Conservation (phyloP, 2,888 invertebrate species). For the Gasteruption jaculator region DNA sequence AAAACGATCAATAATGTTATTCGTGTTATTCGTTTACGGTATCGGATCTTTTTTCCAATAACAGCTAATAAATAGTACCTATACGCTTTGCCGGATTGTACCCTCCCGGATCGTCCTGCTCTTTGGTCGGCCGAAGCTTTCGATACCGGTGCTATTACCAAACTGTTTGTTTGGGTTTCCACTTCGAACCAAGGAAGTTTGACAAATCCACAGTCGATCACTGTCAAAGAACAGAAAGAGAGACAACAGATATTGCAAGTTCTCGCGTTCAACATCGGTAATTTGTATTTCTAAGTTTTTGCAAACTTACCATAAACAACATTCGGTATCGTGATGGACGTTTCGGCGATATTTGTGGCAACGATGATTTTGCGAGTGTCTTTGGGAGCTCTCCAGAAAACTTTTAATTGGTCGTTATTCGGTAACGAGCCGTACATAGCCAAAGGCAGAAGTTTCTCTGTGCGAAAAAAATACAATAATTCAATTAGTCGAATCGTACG, state of each 20-base stretch:
- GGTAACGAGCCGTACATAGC: conserved; percentile 92
- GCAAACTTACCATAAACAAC: conserved; percentile 73
- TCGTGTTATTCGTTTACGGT: background rate
- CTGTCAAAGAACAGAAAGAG: conserved; percentile 53
- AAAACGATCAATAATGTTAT: background rate
- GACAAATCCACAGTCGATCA: conserved; percentile 94
- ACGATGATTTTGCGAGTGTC: conserved; percentile 84
- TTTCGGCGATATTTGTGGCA: conserved; percentile 96
- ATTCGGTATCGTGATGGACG: conserved; percentile 92
- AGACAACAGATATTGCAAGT: no score
- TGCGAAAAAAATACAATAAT: conserved; percentile 22
- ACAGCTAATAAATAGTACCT: conserved; percentile 53
- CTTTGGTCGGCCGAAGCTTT: conserved; percentile 87
- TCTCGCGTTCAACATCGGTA: no score
- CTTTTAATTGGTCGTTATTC: conserved; percentile 72
- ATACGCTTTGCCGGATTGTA: conserved; percentile 79
- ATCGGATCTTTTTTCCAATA: background rate
- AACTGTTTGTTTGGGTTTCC: conserved; percentile 74
- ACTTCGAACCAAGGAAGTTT: conserved; percentile 89
- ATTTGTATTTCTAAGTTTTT: no score
- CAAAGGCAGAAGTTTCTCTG: conserved; percentile 63
- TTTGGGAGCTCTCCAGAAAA: conserved; percentile 68
- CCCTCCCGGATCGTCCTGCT: conserved; percentile 88
- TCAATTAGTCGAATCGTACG: no score
- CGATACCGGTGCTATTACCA: conserved; percentile 80